Evolutionary conservation across 2,888 invertebrate species (phyloP).

Genomic region (Unio pictorum): DNA sequence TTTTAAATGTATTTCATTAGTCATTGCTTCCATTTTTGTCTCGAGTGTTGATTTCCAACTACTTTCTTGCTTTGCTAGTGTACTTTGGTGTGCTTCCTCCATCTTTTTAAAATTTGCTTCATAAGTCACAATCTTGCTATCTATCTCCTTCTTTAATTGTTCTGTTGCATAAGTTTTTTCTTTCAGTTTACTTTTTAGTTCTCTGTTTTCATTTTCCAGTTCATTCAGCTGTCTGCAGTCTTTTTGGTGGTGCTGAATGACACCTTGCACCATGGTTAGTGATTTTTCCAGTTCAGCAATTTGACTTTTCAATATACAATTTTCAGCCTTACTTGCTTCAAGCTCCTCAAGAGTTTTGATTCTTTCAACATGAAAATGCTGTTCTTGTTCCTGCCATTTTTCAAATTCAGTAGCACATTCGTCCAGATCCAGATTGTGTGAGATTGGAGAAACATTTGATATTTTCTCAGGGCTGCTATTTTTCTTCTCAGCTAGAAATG

Average conservation of each 20-base stretch:
- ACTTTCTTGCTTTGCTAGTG: constrained; percentile 8
- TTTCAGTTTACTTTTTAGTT: constrained; percentile 23
- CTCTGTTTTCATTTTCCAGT: constrained; percentile 24
- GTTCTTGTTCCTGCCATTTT: constrained; percentile 7
- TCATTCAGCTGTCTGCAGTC: constrained; percentile 20
- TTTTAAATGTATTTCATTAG: constrained; percentile 9
- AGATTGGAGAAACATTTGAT: no score
- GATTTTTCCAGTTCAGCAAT: constrained; percentile 9
- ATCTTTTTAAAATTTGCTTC: constrained; percentile 5
- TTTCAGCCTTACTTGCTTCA: no score
- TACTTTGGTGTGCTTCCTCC: constrained; percentile 5
- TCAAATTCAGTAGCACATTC: constrained; percentile 15
- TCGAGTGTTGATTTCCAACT: constrained; percentile 11
- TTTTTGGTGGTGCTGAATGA: constrained; percentile 21
- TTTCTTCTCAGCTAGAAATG: no score
- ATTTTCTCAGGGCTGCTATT: no score
- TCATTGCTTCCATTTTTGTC: constrained; percentile 9
- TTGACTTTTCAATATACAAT: neutral
- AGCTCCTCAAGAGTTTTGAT: no score
- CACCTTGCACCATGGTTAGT: constrained; percentile 14
- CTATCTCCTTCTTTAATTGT: constrained; percentile 4
- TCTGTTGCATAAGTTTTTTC: constrained; percentile 17
- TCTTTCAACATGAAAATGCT: no score
- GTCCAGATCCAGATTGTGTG: constrained; percentile 8
- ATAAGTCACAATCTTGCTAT: constrained; percentile 6